Evolutionary conservation across 2,797 vertebrate genomes (phyloP).

Genomic region (Phaenicophaeus curvirostris): DNA sequence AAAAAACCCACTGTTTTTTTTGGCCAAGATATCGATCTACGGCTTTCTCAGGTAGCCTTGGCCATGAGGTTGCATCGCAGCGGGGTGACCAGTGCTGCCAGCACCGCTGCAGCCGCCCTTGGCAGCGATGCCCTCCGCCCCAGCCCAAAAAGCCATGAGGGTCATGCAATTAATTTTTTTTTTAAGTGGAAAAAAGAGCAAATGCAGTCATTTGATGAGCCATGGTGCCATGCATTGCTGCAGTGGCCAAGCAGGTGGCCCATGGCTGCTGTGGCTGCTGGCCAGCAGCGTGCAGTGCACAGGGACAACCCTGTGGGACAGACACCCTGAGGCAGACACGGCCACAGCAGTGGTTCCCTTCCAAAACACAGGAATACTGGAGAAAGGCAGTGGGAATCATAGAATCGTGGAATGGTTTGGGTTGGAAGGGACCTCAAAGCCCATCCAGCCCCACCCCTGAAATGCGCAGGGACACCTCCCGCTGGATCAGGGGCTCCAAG

Average conservation of each 20-base stretch:
- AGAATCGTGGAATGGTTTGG: no score
- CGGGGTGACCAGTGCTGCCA: accelerated
- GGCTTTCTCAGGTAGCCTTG: not conserved
- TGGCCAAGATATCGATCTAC: not conserved
- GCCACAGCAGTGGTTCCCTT: not conserved
- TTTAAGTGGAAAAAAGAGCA: not conserved
- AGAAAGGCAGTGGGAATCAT: not conserved
- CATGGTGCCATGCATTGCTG: accelerated
- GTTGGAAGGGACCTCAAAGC: no score
- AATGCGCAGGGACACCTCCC: no score
- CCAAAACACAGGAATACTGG: accelerated
- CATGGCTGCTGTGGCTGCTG: no score
- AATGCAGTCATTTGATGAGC: not conserved
- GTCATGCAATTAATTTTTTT: accelerated
- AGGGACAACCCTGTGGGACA: not conserved
- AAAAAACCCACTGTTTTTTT: not conserved
- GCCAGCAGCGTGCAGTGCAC: accelerated
- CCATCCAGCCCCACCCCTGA: no score
- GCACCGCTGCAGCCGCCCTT: not conserved
- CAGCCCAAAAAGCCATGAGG: accelerated
- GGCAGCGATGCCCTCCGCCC: accelerated
- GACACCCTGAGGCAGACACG: not conserved
- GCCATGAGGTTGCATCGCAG: not conserved
- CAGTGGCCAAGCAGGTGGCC: accelerated
- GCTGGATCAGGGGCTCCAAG: no score